Evolutionary conservation across 2,113 vertebrate genomes (phyloP).

Genomic region (Antigone vipio): DNA sequence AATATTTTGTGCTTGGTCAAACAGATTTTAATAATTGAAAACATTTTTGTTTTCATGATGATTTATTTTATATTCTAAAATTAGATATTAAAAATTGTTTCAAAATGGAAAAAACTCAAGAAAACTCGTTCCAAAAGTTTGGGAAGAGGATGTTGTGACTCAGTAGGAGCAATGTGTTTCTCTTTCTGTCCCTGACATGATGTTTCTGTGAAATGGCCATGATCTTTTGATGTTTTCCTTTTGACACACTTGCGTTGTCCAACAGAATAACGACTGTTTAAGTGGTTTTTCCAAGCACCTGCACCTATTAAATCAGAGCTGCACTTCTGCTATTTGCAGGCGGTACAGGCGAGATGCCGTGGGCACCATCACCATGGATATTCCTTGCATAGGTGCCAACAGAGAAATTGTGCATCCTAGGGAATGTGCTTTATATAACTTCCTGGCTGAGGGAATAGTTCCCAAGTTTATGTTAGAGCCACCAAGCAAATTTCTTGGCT

Average conservation of each 20-base stretch:
- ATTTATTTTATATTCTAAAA: neutral
- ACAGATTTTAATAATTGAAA: neutral
- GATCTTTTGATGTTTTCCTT: neutral
- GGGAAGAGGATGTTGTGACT: neutral
- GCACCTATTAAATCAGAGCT: neutral
- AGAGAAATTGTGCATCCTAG: neutral
- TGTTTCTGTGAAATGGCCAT: neutral
- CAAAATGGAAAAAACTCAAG: neutral
- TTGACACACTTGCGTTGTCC: neutral
- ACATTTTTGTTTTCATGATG: neutral
- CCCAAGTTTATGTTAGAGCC: neutral
- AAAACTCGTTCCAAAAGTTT: neutral
- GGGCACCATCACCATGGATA: conserved; percentile 55
- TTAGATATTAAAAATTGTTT: neutral
- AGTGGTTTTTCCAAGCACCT: neutral
- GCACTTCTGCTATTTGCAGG: neutral
- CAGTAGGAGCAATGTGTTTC: neutral
- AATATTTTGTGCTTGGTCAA: neutral
- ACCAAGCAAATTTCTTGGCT: neutral
- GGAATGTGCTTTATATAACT: neutral
- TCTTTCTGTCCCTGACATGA: neutral
- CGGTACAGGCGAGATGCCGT: neutral
- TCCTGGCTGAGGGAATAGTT: neutral
- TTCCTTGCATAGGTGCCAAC: neutral
- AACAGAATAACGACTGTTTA: neutral